phyloP scores from a whole-genome alignment of 2,888 invertebrate species.

The Campaea margaritaria region DNA sequence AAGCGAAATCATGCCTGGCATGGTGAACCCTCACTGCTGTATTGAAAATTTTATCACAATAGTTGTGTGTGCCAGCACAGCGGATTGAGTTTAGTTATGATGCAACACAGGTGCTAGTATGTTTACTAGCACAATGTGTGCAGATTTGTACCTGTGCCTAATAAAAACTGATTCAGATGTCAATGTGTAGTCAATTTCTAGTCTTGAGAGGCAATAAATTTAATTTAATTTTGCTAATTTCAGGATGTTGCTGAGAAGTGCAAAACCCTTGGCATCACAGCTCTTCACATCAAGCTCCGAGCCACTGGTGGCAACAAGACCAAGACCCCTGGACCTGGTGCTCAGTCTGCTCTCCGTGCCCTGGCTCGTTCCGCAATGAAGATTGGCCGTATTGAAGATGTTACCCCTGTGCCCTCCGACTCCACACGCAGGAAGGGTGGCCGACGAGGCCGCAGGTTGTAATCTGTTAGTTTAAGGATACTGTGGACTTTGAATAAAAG shows the following conservation, averaged over 20 bases:
- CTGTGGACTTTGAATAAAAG: slow-evolving; percentile 77
- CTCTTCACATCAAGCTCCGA: slow-evolving; percentile 98
- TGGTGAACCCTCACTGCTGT: too few species aligned
- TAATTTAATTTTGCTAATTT: too few species aligned
- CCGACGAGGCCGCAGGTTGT: slow-evolving; percentile 99
- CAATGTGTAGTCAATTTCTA: too few species aligned
- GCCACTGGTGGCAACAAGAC: slow-evolving; percentile 99
- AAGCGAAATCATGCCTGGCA: too few species aligned
- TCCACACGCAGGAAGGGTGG: slow-evolving; percentile 99
- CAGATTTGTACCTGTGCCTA: too few species aligned
- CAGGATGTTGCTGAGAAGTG: slow-evolving; percentile 99
- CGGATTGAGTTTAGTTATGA: too few species aligned
- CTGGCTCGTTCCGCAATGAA: slow-evolving; percentile 99
- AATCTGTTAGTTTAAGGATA: slow-evolving; percentile 85
- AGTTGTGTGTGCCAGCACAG: too few species aligned
- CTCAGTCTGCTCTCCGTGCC: slow-evolving; percentile 98
- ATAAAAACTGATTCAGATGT: too few species aligned
- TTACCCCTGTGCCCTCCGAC: slow-evolving; percentile 99
- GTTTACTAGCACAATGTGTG: too few species aligned
- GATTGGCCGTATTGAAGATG: slow-evolving; percentile 99
- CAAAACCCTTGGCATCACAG: slow-evolving; percentile 98
- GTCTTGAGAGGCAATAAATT: too few species aligned
- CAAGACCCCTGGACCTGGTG: slow-evolving; percentile 99
- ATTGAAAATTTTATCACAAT: too few species aligned
- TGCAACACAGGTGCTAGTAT: too few species aligned